Percentiles rank a stretch among this genome's conserved stretches.
Evolutionary conservation across 2,888 invertebrate genomes (phyloP).

Genomic region (Venusia cambrica): DNA sequence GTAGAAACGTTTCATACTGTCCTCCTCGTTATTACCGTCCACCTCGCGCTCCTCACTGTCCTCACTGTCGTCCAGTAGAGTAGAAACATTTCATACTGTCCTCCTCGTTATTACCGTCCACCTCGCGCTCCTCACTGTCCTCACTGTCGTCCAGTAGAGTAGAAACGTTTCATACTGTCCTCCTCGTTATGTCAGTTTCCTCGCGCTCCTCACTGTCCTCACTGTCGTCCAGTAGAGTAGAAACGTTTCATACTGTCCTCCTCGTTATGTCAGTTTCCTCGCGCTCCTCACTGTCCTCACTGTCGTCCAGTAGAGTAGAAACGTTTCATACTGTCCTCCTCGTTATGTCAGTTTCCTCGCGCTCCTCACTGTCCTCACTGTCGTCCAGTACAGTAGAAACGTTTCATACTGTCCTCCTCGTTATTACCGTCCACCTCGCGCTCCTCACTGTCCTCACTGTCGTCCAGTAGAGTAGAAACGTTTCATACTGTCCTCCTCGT

Average conservation of each 20-base stretch:
- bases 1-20: slow-evolving; percentile 19
- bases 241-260: slow-evolving; percentile 19
- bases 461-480: slow-evolving; percentile 10
- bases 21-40: slow-evolving; percentile 17
- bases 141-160: slow-evolving; percentile 8
- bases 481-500: slow-evolving; percentile 20
- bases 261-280: slow-evolving; percentile 16
- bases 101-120: slow-evolving; percentile 17
- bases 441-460: no score
- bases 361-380: no score
- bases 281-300: no score
- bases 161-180: slow-evolving; percentile 19
- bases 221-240: slow-evolving; percentile 11
- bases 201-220: no score
- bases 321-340: slow-evolving; percentile 21
- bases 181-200: slow-evolving; percentile 17
- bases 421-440: slow-evolving; percentile 16
- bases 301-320: slow-evolving; percentile 10
- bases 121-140: no score
- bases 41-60: no score
- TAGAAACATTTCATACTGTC: slow-evolving; percentile 19
- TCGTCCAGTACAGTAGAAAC: slow-evolving; percentile 10
- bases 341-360: slow-evolving; percentile 14
- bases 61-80: slow-evolving; percentile 8
- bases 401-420: slow-evolving; percentile 19